Evolutionary conservation across 2,888 invertebrate genomes (phyloP).

Genomic region (Temnothorax rugatulus): DNA sequence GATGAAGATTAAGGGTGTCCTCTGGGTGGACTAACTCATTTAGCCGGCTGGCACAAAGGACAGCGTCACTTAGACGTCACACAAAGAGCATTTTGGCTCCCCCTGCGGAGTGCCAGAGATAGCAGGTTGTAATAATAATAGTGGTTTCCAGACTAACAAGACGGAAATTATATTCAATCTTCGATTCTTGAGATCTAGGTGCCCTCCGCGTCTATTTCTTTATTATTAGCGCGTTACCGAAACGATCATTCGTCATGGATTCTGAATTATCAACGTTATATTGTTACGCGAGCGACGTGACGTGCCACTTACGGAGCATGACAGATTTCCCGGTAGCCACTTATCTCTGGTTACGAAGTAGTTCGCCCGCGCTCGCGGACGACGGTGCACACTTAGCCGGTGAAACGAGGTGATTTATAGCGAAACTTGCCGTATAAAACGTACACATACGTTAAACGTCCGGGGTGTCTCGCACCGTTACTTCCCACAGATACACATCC

Average conservation of each 20-base stretch:
- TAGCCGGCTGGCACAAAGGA: constrained; percentile 37
- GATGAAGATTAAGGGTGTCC: constrained; percentile 47
- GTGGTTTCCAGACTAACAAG: background rate
- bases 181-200: background rate
- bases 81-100: constrained; percentile 23
- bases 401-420: constrained; percentile 73
- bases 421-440: constrained; percentile 72
- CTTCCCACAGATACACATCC: constrained; percentile 52
- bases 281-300: background rate
- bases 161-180: constrained; percentile 11
- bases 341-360: constrained; percentile 57
- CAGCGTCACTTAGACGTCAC: constrained; percentile 45
- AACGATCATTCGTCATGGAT: background rate
- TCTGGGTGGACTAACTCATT: constrained; percentile 48
- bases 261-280: constrained; percentile 21
- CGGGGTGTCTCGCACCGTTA: constrained; percentile 60
- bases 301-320: constrained; percentile 21
- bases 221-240: background rate
- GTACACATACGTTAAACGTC: constrained; percentile 67
- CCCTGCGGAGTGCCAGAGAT: constrained; percentile 31
- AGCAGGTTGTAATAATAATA: constrained; percentile 35
- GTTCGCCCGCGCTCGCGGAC: constrained; percentile 46
- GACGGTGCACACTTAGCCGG: constrained; percentile 49
- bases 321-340: constrained; percentile 42
- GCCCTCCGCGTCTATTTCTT: background rate